Evolutionary conservation across 1,140 invertebrate species (phyloP).

Genomic region (Plectrocnemia conspersa): DNA sequence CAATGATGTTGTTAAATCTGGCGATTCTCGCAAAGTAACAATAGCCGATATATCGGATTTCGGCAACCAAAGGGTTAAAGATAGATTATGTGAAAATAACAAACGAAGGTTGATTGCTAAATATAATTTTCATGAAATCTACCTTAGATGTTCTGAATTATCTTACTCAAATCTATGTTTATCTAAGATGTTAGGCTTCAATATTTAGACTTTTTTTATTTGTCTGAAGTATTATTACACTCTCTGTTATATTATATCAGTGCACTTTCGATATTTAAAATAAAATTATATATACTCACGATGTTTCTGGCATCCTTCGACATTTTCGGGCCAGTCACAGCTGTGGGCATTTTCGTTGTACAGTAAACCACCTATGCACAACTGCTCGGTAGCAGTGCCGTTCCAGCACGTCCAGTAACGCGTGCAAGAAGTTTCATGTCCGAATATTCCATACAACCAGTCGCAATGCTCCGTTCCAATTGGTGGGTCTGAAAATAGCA

Average conservation of each 20-base stretch:
- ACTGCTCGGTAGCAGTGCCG: conserved; percentile 84
- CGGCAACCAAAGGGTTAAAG: too few species aligned
- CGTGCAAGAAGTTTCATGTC: conserved; percentile 88
- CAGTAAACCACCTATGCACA: conserved; percentile 86
- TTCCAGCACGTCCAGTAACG: conserved; percentile 95
- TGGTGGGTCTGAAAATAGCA: conserved; percentile 65
- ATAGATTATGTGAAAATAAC: too few species aligned
- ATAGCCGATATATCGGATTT: too few species aligned
- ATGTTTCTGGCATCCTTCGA: conserved; percentile 88
- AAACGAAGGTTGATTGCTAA: too few species aligned
- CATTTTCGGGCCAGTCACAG: conserved; percentile 91
- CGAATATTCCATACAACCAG: conserved; percentile 90
- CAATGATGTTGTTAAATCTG: too few species aligned
- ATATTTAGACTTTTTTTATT: too few species aligned
- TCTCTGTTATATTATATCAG: background rate
- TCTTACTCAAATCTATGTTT: too few species aligned
- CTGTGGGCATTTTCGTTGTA: conserved; percentile 87
- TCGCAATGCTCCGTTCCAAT: conserved; percentile 83
- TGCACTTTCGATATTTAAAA: background rate
- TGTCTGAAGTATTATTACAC: too few species aligned
- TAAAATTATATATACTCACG: conserved; percentile 60
- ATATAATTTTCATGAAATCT: too few species aligned
- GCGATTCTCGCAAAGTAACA: too few species aligned
- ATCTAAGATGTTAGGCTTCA: too few species aligned
- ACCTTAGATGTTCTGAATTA: too few species aligned